These are phyloP conservation scores for Melierax canorus DNA, from an alignment of 2,113 vertebrate species.

Conservation along the genomic window DNA sequence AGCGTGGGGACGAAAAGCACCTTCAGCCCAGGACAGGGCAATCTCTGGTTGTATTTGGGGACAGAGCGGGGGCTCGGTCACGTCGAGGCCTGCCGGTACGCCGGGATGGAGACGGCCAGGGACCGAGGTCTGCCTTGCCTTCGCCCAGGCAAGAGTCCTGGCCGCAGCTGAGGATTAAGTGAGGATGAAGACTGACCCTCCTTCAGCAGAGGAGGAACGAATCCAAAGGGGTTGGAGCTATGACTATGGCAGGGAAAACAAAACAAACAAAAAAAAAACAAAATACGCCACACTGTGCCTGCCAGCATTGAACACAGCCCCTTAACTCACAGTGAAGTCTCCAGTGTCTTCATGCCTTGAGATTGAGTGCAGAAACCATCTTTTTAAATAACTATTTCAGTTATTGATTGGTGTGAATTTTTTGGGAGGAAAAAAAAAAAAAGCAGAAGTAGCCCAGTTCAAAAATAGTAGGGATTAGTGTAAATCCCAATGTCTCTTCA, in stretches of 20 bases:
- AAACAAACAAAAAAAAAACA: not conserved
- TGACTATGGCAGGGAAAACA: constrained; percentile 61
- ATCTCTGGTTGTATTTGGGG: not conserved
- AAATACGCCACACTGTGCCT: constrained; percentile 70
- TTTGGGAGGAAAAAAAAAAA: not conserved
- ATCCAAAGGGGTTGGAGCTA: not conserved
- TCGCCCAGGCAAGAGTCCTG: not conserved
- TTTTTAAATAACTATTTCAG: constrained; percentile 51
- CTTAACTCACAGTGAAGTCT: constrained; percentile 53
- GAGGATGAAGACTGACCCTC: not conserved
- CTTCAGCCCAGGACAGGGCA: not conserved
- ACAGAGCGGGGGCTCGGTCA: not conserved
- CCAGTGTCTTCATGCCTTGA: constrained; percentile 69
- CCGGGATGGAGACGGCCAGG: not conserved
- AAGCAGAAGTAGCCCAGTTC: constrained; percentile 46
- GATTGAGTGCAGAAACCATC: constrained; percentile 46
- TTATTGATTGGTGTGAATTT: constrained; percentile 59
- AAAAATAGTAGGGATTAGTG: constrained; percentile 61
- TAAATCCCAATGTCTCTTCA: constrained; percentile 66
- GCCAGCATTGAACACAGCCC: constrained; percentile 61
- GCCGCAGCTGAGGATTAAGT: not conserved
- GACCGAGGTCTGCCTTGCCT: not conserved
- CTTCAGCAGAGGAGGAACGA: not conserved
- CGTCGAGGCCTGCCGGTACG: fast-evolving
- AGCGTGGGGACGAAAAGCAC: not conserved